phyloP scores from a whole-genome alignment of 2,888 invertebrate genomes.

The Chironomus riparius region DNA sequence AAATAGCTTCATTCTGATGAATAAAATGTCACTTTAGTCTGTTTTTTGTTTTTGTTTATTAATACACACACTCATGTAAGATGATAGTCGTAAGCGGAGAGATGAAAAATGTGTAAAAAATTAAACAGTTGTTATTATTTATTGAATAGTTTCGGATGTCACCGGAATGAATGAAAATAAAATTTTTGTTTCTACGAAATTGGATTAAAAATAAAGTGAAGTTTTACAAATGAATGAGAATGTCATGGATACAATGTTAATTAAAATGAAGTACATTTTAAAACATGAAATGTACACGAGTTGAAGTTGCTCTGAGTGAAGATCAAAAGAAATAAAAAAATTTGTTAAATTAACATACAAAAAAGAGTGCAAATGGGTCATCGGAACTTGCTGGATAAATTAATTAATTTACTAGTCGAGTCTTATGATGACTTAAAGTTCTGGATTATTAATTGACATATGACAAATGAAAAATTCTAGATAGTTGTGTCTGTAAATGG shows the following conservation, averaged over 20 bases:
- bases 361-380: too few relatives aligned
- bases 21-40: background rate
- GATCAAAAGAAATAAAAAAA: too few relatives aligned
- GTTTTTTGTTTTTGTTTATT: background rate
- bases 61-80: background rate
- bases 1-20: background rate
- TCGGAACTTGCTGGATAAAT: too few relatives aligned
- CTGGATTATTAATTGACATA: too few relatives aligned
- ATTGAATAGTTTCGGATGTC: slow-evolving; percentile 1
- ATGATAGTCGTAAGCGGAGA: background rate
- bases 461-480: too few relatives aligned
- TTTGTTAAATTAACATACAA: too few relatives aligned
- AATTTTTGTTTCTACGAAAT: background rate
- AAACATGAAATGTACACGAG: too few relatives aligned
- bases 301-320: too few relatives aligned
- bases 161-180: background rate
- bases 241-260: background rate
- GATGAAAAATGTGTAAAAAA: background rate
- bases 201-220: background rate
- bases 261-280: too few relatives aligned
- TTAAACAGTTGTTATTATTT: slow-evolving; percentile 3
- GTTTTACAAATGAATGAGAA: background rate
- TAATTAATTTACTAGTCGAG: too few relatives aligned
- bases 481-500: too few relatives aligned
- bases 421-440: too few relatives aligned